A percentile compares a stretch with the other conserved stretches of the same genome.
Conservation (phyloP, 1,140 invertebrate genomes). For the Galleria mellonella region DNA sequence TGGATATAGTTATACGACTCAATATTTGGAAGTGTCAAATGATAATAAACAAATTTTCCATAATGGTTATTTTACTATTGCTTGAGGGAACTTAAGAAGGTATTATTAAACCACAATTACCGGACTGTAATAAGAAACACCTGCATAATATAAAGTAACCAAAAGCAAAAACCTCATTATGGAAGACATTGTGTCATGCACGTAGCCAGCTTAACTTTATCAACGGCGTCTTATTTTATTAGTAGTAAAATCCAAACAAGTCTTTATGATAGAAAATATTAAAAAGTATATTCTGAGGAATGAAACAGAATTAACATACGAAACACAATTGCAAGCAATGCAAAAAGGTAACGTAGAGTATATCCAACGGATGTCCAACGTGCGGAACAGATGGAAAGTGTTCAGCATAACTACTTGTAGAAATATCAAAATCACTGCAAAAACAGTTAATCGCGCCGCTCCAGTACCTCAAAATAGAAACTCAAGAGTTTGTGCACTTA, state of each 20-base stretch:
- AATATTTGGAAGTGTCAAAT: constrained; percentile 24
- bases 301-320: background rate
- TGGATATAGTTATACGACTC: constrained; percentile 17
- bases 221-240: too few relatives aligned
- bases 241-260: too few relatives aligned
- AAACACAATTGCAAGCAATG: constrained; percentile 18
- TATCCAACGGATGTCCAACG: constrained; percentile 22
- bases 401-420: constrained; percentile 27
- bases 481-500: constrained; percentile 16
- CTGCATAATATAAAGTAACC: background rate
- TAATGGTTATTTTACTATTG: background rate
- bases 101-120: constrained; percentile 11
- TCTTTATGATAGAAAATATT: too few relatives aligned
- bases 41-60: background rate
- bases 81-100: background rate
- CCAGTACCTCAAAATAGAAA: constrained; percentile 43
- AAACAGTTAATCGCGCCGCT: constrained; percentile 52
- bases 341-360: constrained; percentile 29
- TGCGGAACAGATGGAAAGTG: constrained; percentile 38
- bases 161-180: too few relatives aligned
- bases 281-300: too few relatives aligned
- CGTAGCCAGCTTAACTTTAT: too few relatives aligned
- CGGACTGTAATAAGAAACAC: background rate
- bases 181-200: too few relatives aligned
- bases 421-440: constrained; percentile 37